These are phyloP conservation scores for Tenthredo amoena DNA, from an alignment of 2,888 invertebrate genomes.

Conservation along the genomic window DNA sequence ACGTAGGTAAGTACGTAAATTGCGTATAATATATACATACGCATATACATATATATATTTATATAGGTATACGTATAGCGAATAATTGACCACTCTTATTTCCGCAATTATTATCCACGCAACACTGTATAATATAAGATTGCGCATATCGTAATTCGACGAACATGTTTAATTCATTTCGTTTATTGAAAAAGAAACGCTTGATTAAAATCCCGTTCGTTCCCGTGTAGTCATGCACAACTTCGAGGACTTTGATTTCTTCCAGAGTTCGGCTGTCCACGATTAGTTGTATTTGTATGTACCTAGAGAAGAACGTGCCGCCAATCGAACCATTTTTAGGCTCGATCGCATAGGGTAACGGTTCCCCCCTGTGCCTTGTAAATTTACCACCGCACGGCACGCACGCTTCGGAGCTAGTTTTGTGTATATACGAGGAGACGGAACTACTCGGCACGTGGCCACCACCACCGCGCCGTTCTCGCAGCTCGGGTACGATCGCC, in stretches of 20 bases:
- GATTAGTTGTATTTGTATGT: too few species aligned
- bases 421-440: not conserved
- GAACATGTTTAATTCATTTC: too few species aligned
- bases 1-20: not conserved
- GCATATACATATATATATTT: not conserved
- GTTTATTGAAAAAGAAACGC: too few species aligned
- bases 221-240: too few species aligned
- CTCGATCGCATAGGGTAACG: not conserved
- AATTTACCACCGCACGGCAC: not conserved
- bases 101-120: not conserved
- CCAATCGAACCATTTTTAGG: slow-evolving; percentile 26
- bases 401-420: not conserved
- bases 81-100: not conserved
- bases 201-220: not conserved
- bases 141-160: too few species aligned
- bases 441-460: slow-evolving; percentile 26
- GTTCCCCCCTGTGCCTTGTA: not conserved
- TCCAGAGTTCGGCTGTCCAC: too few species aligned
- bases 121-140: not conserved
- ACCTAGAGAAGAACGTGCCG: not conserved
- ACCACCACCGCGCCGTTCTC: not conserved
- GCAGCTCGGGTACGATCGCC: not conserved
- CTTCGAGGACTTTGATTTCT: too few species aligned
- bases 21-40: not conserved
- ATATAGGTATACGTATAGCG: too few species aligned